Conservation (phyloP, 2,113 vertebrate species). For the Lophotis ruficrista region DNA sequence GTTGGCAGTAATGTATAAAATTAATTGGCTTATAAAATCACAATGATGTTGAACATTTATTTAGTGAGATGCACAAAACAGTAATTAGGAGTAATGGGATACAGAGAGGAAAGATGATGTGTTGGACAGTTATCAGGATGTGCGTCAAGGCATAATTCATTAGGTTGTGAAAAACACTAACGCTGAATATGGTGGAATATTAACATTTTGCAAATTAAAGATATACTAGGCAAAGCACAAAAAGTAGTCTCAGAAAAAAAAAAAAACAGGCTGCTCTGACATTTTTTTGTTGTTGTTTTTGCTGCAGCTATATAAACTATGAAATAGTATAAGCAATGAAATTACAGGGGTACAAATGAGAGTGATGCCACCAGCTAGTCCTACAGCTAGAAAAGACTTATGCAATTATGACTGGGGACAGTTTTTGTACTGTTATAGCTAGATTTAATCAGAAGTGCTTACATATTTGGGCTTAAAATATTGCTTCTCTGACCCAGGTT, state of each 20-base stretch:
- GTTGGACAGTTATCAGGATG: no score
- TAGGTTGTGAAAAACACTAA: neutral
- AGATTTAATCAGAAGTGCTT: neutral
- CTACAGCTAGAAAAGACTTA: neutral
- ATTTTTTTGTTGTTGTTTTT: neutral
- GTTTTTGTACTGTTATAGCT: neutral
- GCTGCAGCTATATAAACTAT: neutral
- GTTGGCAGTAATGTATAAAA: neutral
- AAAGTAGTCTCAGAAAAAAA: neutral
- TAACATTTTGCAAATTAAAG: neutral
- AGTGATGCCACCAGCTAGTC: neutral
- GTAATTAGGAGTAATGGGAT: constrained; percentile 12
- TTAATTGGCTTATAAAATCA: constrained; percentile 13
- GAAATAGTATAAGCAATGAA: neutral
- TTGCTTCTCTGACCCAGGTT: neutral
- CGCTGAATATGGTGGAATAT: neutral
- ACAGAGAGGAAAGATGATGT: neutral
- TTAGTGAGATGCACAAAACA: neutral
- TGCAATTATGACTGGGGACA: neutral
- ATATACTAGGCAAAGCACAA: neutral
- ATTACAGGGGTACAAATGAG: neutral
- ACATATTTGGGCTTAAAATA: neutral
- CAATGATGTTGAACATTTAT: neutral
- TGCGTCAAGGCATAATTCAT: neutral
- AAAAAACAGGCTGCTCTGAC: neutral